Percentiles rank a stretch among this genome's conserved stretches.
These are phyloP conservation scores for Microcebus griseorufus DNA, from an alignment of 2,113 vertebrate genomes.

Conservation along the genomic window DNA sequence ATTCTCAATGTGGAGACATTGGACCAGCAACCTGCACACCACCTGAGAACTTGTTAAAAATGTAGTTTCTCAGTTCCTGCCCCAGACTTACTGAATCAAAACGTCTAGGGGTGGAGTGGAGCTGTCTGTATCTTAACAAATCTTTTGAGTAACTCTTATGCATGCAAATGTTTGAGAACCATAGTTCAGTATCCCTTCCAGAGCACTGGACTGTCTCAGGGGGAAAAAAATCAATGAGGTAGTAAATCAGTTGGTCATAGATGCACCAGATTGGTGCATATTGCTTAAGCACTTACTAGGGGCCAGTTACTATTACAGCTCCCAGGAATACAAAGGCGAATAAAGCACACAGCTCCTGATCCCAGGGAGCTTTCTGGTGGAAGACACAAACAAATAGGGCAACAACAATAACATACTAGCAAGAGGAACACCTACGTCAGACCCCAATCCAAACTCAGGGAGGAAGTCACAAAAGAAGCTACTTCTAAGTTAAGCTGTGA, in stretches of 20 bases:
- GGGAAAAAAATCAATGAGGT: background rate
- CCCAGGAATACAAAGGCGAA: background rate
- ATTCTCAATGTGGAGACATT: background rate
- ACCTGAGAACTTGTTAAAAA: background rate
- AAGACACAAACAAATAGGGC: background rate
- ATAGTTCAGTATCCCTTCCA: background rate
- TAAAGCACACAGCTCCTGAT: background rate
- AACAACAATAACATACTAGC: background rate
- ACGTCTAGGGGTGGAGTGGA: background rate
- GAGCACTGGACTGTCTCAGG: background rate
- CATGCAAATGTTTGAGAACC: background rate
- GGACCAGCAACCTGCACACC: background rate
- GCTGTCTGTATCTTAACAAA: background rate
- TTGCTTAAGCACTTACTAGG: background rate
- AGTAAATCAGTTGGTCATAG: background rate
- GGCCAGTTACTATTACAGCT: background rate
- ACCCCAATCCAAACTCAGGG: background rate
- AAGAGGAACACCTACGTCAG: background rate
- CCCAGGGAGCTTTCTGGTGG: background rate
- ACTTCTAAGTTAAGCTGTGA: background rate
- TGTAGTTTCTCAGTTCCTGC: background rate
- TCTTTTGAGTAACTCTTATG: background rate
- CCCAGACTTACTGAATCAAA: background rate
- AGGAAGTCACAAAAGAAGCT: background rate
- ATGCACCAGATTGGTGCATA: background rate